phyloP scores from a whole-genome alignment of 2,888 invertebrate species.

The Acholoe squamosa region DNA sequence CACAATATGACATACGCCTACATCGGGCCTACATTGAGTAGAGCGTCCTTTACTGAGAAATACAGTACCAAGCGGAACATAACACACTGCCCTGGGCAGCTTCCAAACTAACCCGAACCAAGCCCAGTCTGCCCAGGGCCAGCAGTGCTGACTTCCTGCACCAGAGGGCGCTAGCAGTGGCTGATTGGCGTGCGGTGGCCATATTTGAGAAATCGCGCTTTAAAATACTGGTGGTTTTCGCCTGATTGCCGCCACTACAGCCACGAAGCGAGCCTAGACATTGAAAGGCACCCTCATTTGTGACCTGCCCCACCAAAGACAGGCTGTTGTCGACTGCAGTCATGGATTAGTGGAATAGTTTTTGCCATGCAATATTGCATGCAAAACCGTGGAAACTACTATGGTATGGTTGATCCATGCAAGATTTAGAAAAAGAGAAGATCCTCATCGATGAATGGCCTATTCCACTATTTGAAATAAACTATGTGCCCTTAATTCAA shows the following conservation, averaged over 20 bases:
- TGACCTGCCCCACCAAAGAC: background rate
- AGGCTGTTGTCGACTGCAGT: background rate
- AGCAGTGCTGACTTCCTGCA: background rate
- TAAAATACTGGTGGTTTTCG: conserved; percentile 8
- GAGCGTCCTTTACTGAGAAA: no score
- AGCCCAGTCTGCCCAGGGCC: background rate
- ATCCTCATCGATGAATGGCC: no score
- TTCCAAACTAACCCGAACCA: background rate
- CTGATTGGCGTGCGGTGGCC: conserved; percentile 7
- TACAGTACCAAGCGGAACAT: no score
- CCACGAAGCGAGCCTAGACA: background rate
- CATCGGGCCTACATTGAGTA: no score
- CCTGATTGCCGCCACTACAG: conserved; percentile 14
- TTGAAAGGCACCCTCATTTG: conserved; percentile 3
- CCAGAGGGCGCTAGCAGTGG: background rate
- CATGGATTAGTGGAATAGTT: background rate
- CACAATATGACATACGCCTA: no score
- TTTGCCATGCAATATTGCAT: no score
- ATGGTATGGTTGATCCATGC: no score
- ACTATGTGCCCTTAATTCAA: no score
- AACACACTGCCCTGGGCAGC: background rate
- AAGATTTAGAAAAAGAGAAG: no score
- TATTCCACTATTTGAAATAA: no score
- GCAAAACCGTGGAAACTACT: no score
- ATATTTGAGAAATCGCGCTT: conserved; percentile 10